These are phyloP conservation scores for Plumapathes pennacea DNA, from an alignment of 92 coral and sea anemone species.

Conservation along the genomic window DNA sequence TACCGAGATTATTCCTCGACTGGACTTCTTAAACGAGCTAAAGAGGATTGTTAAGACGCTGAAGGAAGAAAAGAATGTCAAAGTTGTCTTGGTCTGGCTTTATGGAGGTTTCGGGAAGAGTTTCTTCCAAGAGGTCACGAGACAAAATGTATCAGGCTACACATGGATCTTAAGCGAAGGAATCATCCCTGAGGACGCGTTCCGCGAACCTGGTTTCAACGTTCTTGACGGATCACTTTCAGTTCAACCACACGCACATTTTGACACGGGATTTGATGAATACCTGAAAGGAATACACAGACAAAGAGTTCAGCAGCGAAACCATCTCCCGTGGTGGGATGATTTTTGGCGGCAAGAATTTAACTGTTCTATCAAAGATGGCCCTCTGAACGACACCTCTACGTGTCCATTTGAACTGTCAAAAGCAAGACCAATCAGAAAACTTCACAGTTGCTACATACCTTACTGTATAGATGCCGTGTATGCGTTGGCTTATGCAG, in stretches of 20 bases:
- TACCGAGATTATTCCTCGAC: slow-evolving; percentile 53
- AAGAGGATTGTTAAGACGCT: slow-evolving; percentile 49
- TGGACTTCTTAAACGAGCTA: slow-evolving; percentile 29
- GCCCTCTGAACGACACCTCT: background rate
- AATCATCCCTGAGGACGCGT: slow-evolving; percentile 37
- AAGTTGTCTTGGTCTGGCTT: slow-evolving; percentile 59
- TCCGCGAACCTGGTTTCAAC: slow-evolving; percentile 14
- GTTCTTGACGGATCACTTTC: slow-evolving; percentile 15
- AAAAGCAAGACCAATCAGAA: slow-evolving; percentile 8
- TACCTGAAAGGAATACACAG: slow-evolving; percentile 47
- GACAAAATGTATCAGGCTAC: slow-evolving; percentile 33
- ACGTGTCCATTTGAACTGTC: slow-evolving; percentile 18
- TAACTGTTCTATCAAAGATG: slow-evolving; percentile 10
- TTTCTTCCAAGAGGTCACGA: slow-evolving; percentile 31
- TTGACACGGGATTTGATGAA: slow-evolving; percentile 9
- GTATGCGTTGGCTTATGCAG: slow-evolving; percentile 58
- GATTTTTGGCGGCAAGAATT: slow-evolving; percentile 59
- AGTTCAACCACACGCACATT: slow-evolving; percentile 40
- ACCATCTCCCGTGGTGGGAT: slow-evolving; percentile 59
- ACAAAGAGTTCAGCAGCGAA: slow-evolving; percentile 10
- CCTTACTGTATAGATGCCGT: slow-evolving; percentile 67
- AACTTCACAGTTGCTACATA: slow-evolving; percentile 43
- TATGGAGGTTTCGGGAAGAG: slow-evolving; percentile 48
- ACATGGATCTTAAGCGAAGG: slow-evolving; percentile 75
- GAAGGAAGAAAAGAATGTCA: slow-evolving; percentile 28